These are phyloP conservation scores for Encarsia formosa DNA, from an alignment of 2,888 invertebrate species.

Conservation along the genomic window DNA sequence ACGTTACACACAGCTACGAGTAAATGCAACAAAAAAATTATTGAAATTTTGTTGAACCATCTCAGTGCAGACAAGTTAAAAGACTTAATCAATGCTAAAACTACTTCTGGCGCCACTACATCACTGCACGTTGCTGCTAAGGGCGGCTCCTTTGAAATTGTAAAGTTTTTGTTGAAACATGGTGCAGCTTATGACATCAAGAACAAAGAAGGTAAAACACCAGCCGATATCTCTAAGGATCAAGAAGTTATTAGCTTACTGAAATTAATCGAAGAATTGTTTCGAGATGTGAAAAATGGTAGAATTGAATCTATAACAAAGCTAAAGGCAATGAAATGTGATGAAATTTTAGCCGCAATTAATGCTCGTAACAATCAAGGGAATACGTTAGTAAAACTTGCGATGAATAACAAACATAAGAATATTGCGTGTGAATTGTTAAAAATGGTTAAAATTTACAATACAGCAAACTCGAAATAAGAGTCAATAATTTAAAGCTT, in stretches of 20 bases:
- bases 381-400: constrained; percentile 28
- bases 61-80: constrained; percentile 22
- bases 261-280: constrained; percentile 26
- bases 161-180: constrained; percentile 26
- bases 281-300: constrained; percentile 25
- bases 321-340: constrained; percentile 15
- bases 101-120: constrained; percentile 20
- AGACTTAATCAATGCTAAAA: constrained; percentile 31
- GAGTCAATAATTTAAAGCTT: no score
- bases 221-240: constrained; percentile 27
- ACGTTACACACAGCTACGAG: constrained; percentile 29
- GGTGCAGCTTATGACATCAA: constrained; percentile 28
- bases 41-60: constrained; percentile 21
- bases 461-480: no score
- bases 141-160: constrained; percentile 25
- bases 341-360: constrained; percentile 26
- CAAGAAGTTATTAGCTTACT: constrained; percentile 26
- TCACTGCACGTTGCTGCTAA: constrained; percentile 31
- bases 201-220: constrained; percentile 30
- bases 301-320: constrained; percentile 22
- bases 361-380: constrained; percentile 31
- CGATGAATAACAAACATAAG: constrained; percentile 18
- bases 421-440: constrained; percentile 24
- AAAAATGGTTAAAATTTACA: constrained; percentile 23
- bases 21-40: constrained; percentile 21